These are phyloP conservation scores for Fopius arisanus DNA, from an alignment of 1,140 invertebrate species.

Conservation along the genomic window DNA sequence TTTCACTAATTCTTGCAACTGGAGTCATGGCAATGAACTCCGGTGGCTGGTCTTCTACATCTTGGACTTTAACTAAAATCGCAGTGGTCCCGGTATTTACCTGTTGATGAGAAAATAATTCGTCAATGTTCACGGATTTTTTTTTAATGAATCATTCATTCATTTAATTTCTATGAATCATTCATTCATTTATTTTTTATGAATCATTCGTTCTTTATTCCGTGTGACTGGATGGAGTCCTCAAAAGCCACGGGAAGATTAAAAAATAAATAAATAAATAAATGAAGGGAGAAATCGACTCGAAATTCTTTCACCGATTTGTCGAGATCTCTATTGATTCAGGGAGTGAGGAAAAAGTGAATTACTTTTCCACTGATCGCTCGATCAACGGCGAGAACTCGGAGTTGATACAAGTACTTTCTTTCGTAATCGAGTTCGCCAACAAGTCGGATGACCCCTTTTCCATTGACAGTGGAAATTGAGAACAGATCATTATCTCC, in stretches of 20 bases:
- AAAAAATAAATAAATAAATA: no score
- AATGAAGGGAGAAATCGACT: no score
- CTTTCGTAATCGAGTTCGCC: constrained; percentile 85
- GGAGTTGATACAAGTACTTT: constrained; percentile 87
- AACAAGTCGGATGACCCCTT: constrained; percentile 83
- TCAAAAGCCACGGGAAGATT: no score
- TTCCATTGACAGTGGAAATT: constrained; percentile 84
- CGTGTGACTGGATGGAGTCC: no score
- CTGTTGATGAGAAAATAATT: constrained; percentile 44
- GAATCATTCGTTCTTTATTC: neutral
- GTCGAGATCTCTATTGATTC: no score
- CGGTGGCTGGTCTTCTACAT: constrained; percentile 90
- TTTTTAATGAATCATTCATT: neutral
- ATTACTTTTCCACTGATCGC: constrained; percentile 78
- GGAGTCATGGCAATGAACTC: constrained; percentile 88
- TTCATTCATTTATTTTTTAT: neutral
- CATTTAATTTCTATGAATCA: neutral
- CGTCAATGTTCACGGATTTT: neutral
- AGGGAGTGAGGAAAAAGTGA: constrained; percentile 13
- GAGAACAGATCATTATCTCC: constrained; percentile 81
- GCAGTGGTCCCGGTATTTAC: constrained; percentile 87
- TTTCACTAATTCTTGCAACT: constrained; percentile 86
- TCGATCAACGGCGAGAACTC: constrained; percentile 84
- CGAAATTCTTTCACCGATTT: no score
- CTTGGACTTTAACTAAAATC: constrained; percentile 85